Base-by-base conservation (phyloP, 37 sponge, comb jelly and placozoan genomes). In the Tethya wilhelma region DNA sequence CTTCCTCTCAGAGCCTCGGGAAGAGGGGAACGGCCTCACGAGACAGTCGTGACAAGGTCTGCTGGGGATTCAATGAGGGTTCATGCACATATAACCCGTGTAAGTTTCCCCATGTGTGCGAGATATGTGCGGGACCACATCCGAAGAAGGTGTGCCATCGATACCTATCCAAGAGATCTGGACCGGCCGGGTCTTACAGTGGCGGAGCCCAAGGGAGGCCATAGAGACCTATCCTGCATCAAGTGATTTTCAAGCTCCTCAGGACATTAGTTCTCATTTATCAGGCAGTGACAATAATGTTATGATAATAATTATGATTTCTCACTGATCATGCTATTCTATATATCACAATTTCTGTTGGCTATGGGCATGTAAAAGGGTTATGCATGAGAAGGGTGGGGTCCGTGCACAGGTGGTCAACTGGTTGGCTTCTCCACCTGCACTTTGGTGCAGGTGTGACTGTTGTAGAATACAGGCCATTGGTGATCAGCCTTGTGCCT, bases 61-160 rank as follows among this genome's bases (percentile, higher is more conserved):
- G 67, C 67, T 67, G 67, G 67, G 11, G 29, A 38, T 67, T 20
- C 67, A 67, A 67, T 30, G 67, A 67, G 4, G 39, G 67, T 23
- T 36, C 4, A 8, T 67, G 67, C 31, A 14, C 25, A 8, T 17
- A 32, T 17, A 44, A 71, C 34, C 28, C 25, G 4, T 71, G 72
- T 32, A 71, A 71, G 26, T 71, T 71, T 32, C 55, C 72, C 7
- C 72, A 71, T 46, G 46, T 44, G 29, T 71, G 72, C 31, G 49
- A 44, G 28, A 12, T 4, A 40, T 71, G 72, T 19, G 12, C 17
- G 37, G 67, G 67, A 4, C 23, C 23, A 19, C 67, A 67, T 30
- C 67, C 67, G 30, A 67, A 32, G 30, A 23, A 19, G 11, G 11
- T 36, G 38, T 67, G 67, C 53, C 14, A 9, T 49, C 53, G 53